Evolutionary conservation across 2,113 vertebrate species (phyloP).

Genomic region (Pristiophorus japonicus): DNA sequence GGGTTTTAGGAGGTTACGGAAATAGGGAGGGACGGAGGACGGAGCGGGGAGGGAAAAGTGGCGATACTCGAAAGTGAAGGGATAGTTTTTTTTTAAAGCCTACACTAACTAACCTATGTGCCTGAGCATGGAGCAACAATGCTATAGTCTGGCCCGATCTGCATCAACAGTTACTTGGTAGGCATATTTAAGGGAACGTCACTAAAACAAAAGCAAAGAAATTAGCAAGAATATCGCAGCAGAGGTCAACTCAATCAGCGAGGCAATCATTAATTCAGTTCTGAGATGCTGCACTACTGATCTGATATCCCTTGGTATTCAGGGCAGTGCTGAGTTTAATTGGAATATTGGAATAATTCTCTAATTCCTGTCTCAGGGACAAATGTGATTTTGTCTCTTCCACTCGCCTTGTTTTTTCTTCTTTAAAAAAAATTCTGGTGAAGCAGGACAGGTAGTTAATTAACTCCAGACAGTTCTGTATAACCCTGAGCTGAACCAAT

Average conservation of each 20-base stretch:
- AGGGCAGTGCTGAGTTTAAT: background rate
- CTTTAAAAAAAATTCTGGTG: background rate
- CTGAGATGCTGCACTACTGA: background rate
- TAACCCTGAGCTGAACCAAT: background rate
- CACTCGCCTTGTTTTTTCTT: background rate
- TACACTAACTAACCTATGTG: background rate
- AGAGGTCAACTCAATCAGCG: background rate
- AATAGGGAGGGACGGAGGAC: too few species aligned
- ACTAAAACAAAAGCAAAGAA: background rate
- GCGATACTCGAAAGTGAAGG: background rate
- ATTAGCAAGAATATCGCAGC: slow-evolving; percentile 7
- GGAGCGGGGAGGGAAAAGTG: background rate
- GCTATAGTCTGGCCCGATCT: background rate
- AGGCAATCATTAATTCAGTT: slow-evolving; percentile 7
- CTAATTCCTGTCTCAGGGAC: slow-evolving; percentile 9
- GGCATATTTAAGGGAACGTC: background rate
- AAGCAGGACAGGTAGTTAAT: slow-evolving; percentile 23
- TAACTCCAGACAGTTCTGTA: background rate
- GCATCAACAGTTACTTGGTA: background rate
- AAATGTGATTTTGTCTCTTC: background rate
- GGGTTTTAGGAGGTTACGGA: background rate
- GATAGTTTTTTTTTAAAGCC: background rate
- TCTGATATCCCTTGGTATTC: background rate
- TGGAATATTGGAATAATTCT: slow-evolving; percentile 17
- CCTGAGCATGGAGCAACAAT: background rate